Conservation (phyloP, 2,113 vertebrate species). For the Delphinapterus leucas region DNA sequence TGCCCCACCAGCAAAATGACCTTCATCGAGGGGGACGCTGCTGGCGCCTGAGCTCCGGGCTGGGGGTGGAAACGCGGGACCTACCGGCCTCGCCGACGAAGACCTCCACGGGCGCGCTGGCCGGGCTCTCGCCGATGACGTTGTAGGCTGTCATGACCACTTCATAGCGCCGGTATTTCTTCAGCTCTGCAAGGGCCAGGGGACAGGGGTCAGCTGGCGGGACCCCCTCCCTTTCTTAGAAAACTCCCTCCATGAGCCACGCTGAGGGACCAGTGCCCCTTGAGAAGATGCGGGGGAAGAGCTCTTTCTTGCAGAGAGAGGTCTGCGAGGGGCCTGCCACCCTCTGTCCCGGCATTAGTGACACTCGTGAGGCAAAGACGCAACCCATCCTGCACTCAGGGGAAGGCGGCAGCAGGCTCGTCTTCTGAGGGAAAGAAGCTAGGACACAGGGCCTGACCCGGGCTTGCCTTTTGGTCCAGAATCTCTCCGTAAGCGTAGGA, state of each 20-base stretch:
- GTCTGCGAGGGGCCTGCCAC: no score
- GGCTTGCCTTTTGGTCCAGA: background rate
- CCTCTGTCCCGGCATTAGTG: fast-evolving
- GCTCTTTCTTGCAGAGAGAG: background rate
- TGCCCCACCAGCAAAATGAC: fast-evolving
- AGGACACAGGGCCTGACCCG: fast-evolving
- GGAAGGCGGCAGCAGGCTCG: background rate
- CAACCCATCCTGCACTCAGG: background rate
- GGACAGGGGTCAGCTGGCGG: background rate
- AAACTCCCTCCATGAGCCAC: background rate
- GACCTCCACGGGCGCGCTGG: constrained; percentile 91
- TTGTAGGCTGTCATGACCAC: constrained; percentile 95
- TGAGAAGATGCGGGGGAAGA: background rate
- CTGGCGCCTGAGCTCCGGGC: fast-evolving
- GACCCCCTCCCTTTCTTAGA: background rate
- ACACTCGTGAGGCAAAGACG: background rate
- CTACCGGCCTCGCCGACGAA: constrained; percentile 96
- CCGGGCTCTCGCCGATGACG: constrained; percentile 92
- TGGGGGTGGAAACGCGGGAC: background rate
- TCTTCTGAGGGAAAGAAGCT: background rate
- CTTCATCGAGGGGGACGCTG: fast-evolving
- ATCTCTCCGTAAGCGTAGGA: background rate
- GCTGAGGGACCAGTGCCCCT: no score
- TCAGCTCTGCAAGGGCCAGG: constrained; percentile 85
- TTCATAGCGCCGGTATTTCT: constrained; percentile 94